Evolutionary conservation across 2,888 invertebrate species (phyloP), one percentile per base, ranked within the genome.

Genomic region (Pandemis heparana): DNA sequence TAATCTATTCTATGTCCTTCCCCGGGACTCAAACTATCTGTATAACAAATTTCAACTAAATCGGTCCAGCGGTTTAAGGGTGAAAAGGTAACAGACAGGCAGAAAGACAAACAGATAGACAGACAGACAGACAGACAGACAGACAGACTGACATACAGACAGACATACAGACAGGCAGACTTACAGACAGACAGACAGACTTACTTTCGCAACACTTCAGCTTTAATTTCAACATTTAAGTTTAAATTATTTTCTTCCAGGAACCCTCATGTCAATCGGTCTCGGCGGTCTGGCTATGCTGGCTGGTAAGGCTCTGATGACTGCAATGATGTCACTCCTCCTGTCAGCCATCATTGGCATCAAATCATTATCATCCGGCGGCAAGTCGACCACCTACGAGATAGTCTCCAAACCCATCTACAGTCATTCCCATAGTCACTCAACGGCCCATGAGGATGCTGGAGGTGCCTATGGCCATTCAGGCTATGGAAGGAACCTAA

Each of bases 231-330:
- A 32, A 32, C 23, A 32, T 32, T 32, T 32, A 32, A 32, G 3
- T 32, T 32, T 32, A 2, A 8, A 53, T 53, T 18, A 3, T 12
- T 5, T 23, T 5, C 72, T 82, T 77, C 9, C 87, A 94, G 97
- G 97, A 77, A 97, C 97, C 0, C 85, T 97, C 0, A 95, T 97
- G 87, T 96, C 97, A 0, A 84, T 97, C 46, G 97, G 96, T 10
- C 89, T 97, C 68, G 97, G 97, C 12, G 97, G 96, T 0, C 89
- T 98, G 4, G 97, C 97, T 0, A 91, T 97, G 65, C 92, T 98
- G 51, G 97, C 97, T 9, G 97, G 97, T 10, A 98, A 98, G 86
- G 98, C 98, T 0, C 86, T 98, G 18, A 97, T 97, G 96, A 97
- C 97, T 0, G 97, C 97, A 1, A 86, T 98, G 71, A 96, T 97